phyloP scores from a whole-genome alignment of 1,140 invertebrate genomes.

The Piezodorus guildinii region DNA sequence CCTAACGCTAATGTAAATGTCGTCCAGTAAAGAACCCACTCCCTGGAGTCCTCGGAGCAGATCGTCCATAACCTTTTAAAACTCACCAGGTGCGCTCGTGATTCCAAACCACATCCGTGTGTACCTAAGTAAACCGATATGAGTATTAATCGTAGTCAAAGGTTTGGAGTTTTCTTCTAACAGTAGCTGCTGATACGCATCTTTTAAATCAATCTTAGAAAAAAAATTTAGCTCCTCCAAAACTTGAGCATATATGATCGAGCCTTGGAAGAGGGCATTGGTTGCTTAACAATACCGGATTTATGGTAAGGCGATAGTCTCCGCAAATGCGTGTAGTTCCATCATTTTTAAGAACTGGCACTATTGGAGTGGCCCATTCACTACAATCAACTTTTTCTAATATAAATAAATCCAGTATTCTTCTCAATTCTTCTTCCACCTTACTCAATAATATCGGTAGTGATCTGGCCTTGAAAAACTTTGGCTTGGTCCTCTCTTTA shows the following conservation, averaged over 20 bases:
- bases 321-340: too few species aligned
- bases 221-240: constrained; percentile 2
- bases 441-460: too few species aligned
- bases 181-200: constrained; percentile 8
- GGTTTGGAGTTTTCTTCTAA: neutral
- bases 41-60: constrained; percentile 1
- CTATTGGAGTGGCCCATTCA: too few species aligned
- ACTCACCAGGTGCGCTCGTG: neutral
- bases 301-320: too few species aligned
- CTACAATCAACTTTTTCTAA: too few species aligned
- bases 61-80: constrained; percentile 12
- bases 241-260: constrained; percentile 1
- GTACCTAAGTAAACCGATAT: constrained; percentile 7
- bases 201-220: constrained; percentile 11
- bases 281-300: too few species aligned
- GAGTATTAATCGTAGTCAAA: constrained; percentile 1
- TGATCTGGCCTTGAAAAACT: too few species aligned
- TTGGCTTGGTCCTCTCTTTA: too few species aligned
- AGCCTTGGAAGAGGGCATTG: neutral
- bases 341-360: too few species aligned
- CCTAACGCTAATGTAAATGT: constrained; percentile 13
- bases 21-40: constrained; percentile 15
- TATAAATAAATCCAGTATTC: too few species aligned
- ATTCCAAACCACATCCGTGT: constrained; percentile 13
- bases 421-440: too few species aligned